phyloP scores from a whole-genome alignment of 2,888 invertebrate species.

The Temnothorax ravouxi region DNA sequence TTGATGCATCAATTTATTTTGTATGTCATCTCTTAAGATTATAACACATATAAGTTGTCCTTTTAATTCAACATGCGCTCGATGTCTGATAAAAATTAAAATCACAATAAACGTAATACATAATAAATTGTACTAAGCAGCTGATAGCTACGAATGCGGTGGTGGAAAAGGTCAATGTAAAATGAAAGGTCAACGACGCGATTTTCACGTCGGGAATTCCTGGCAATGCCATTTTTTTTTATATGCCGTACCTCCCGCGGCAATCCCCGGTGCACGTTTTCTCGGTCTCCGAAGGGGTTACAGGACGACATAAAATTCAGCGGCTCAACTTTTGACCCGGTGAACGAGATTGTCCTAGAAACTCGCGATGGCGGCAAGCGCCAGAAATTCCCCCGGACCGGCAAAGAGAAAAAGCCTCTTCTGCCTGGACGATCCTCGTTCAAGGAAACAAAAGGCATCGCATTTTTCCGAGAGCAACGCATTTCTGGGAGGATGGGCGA shows the following conservation, averaged over 20 bases:
- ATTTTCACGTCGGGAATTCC: constrained; percentile 16
- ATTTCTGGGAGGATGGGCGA: constrained; percentile 24
- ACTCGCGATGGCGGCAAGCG: constrained; percentile 12
- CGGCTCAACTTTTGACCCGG: constrained; percentile 32
- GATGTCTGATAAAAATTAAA: not conserved
- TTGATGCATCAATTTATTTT: not conserved
- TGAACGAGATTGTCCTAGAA: constrained; percentile 36
- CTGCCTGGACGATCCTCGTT: constrained; percentile 41
- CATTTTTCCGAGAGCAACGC: constrained; percentile 38
- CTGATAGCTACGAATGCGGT: not conserved
- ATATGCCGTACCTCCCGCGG: not conserved
- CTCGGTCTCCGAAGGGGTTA: not conserved
- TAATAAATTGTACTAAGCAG: not conserved
- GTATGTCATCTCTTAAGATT: not conserved
- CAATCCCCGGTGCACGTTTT: constrained; percentile 21
- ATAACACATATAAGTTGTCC: not conserved
- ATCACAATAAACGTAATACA: not conserved
- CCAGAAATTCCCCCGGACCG: not conserved
- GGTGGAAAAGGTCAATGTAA: not conserved
- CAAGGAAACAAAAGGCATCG: constrained; percentile 28
- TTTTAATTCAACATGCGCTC: not conserved
- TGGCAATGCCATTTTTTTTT: constrained; percentile 5
- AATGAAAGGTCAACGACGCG: constrained; percentile 15
- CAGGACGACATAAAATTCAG: constrained; percentile 16
- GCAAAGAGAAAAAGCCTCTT: constrained; percentile 24